Evolutionary conservation across 2,888 invertebrate genomes (phyloP).

Genomic region (Drosophila cracens): DNA sequence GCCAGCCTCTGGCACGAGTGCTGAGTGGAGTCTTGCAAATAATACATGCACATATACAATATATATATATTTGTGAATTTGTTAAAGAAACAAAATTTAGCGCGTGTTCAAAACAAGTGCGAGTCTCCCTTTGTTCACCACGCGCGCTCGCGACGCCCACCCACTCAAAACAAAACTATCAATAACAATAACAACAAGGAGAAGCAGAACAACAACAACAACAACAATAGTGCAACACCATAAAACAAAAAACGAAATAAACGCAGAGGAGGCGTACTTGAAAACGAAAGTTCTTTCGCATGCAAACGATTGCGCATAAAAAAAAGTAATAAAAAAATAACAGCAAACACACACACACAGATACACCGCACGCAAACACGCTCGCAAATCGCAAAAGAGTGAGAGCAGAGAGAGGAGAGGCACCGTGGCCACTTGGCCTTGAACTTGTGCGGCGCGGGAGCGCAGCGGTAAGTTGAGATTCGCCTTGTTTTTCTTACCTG

Average conservation of each 20-base stretch:
- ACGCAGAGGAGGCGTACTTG: conserved; percentile 51
- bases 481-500: conserved; percentile 30
- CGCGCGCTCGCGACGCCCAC: conserved; percentile 36
- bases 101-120: conserved; percentile 52
- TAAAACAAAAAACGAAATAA: not conserved
- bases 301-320: conserved; percentile 55
- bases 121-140: conserved; percentile 30
- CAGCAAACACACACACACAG: conserved; percentile 17
- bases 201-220: conserved; percentile 25
- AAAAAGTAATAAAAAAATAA: conserved; percentile 22
- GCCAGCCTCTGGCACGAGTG: conserved; percentile 36
- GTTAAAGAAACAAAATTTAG: conserved; percentile 40
- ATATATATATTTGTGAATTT: conserved; percentile 34
- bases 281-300: conserved; percentile 79
- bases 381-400: conserved; percentile 8
- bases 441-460: conserved; percentile 73
- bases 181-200: conserved; percentile 16
- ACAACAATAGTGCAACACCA: conserved; percentile 9
- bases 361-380: conserved; percentile 2
- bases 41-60: conserved; percentile 39
- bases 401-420: conserved; percentile 41
- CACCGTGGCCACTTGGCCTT: conserved; percentile 77
- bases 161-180: conserved; percentile 23
- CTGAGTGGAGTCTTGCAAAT: conserved; percentile 48
- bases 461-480: conserved; percentile 71